A percentile compares a stretch with the other conserved stretches of the same genome.
phyloP scores from a whole-genome alignment of 1,140 invertebrate genomes.

The Galleria mellonella region DNA sequence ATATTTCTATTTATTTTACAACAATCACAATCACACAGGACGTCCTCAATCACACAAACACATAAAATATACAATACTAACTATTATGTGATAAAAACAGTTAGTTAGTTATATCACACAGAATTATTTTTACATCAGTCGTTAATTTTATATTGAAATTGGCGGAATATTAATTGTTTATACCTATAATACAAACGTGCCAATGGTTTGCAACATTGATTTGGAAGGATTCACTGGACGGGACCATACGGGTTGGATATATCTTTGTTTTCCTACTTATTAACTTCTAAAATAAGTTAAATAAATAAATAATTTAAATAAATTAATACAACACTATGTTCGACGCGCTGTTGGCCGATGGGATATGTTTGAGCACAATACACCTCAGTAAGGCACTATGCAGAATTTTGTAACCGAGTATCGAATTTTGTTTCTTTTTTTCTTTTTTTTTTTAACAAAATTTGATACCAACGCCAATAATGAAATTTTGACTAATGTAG shows the following conservation, averaged over 20 bases:
- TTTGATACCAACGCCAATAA: conserved; percentile 12
- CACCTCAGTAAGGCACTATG: conserved; percentile 14
- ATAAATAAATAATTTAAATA: conserved; percentile 72
- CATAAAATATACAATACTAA: conserved; percentile 60
- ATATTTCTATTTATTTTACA: conserved; percentile 58
- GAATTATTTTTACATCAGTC: conserved; percentile 65
- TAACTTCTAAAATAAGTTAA: conserved; percentile 63
- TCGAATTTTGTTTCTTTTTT: conserved; percentile 11
- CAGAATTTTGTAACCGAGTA: conserved; percentile 10
- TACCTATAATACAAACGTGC: conserved; percentile 15
- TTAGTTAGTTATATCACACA: conserved; percentile 59
- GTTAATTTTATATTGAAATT: conserved; percentile 44
- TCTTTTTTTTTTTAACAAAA: conserved; percentile 8
- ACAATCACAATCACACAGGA: conserved; percentile 67
- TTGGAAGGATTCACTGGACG: conserved; percentile 18
- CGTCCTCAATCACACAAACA: conserved; percentile 67
- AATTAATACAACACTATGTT: conserved; percentile 43
- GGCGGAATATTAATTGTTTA: conserved; percentile 31
- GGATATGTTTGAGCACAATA: conserved; percentile 31
- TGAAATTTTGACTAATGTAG: conserved; percentile 9
- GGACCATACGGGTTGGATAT: conserved; percentile 18
- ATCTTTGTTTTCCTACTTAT: conserved; percentile 29
- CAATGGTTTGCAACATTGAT: conserved; percentile 20
- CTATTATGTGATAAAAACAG: conserved; percentile 59
- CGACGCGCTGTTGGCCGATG: conserved; percentile 28